Evolutionary conservation across 2,113 vertebrate genomes (phyloP).

Genomic region (Cryptoleucopteryx plumbea): DNA sequence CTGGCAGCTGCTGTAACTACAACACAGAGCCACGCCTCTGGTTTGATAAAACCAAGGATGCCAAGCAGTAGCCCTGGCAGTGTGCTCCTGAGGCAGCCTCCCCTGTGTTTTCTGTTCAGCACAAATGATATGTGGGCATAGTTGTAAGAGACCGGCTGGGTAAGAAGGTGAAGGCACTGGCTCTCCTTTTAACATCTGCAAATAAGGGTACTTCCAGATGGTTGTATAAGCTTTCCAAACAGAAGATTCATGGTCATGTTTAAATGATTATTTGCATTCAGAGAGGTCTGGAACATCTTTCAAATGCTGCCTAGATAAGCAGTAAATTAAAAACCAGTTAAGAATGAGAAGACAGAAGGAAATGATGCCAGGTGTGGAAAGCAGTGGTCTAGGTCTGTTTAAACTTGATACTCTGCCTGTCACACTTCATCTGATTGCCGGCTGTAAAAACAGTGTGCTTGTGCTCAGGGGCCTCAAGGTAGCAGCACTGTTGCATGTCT

Average conservation of each 20-base stretch:
- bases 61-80: not conserved
- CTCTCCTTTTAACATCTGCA: not conserved
- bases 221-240: not conserved
- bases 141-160: not conserved
- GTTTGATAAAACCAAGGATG: not conserved
- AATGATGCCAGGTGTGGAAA: not conserved
- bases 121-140: not conserved
- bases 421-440: not conserved
- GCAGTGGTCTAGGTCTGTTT: not conserved
- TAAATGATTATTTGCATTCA: not conserved
- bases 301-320: not conserved
- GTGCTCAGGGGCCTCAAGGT: constrained; percentile 16
- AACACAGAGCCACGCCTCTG: not conserved
- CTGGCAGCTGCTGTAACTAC: not conserved
- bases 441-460: not conserved
- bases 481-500: constrained; percentile 27
- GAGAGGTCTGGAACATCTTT: not conserved
- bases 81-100: not conserved
- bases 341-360: not conserved
- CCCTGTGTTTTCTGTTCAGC: not conserved
- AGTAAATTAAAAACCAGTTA: constrained; percentile 37
- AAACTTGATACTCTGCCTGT: not conserved
- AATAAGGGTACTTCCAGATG: not conserved
- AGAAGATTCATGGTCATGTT: not conserved
- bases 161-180: not conserved